Evolutionary conservation across 2,113 vertebrate genomes (phyloP), one percentile per base, ranked within the genome.

Genomic region (Nansenia antarctica): DNA sequence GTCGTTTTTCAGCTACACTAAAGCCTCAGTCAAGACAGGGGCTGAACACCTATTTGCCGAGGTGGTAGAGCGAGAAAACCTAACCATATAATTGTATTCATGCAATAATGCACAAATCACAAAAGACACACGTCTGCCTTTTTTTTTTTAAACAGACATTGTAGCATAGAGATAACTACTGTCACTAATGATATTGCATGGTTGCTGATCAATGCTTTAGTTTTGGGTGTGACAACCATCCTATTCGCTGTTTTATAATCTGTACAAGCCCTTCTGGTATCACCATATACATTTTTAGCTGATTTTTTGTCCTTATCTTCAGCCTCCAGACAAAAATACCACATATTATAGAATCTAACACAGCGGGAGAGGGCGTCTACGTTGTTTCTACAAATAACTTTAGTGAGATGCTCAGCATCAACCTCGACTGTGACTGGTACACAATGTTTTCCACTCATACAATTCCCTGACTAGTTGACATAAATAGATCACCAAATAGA

Each of bases 401-500:
- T 89, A 77, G n/a, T n/a, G 76, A 74, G 87, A 88, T 85, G 87
- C 87, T 85, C 81, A 83, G 89, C 86, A 88, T 86, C 84, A 66
- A 82, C 58, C 86, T 86, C 82, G 69, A 73, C 72, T 68, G 62
- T 72, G 61, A 84, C 79, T 76, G 62, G 37, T 82, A 85, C 79
- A 32, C 73, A 84, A 77, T 81, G 75, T 84, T 81, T 68, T 76
- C 85, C 85, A 78, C 79, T 85, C 79, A 63, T 76, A 80, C 72
- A 69, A 65, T 82, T 87, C 72, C 78, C 76, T 79, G 74, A 85
- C 88, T 81, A 86, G 35, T 81, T 85, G 78, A 91, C 89, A 87
- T 89, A 79, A 89, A 90, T 85, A 86, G 89, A 79, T 81, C 84
- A 87, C 81, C 85, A 82, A 89, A n/a, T 79, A 88, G 81, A 85